Evolutionary conservation across 2,797 vertebrate species (phyloP), one percentile per base, ranked within the genome.

Genomic region (Avahi laniger): DNA sequence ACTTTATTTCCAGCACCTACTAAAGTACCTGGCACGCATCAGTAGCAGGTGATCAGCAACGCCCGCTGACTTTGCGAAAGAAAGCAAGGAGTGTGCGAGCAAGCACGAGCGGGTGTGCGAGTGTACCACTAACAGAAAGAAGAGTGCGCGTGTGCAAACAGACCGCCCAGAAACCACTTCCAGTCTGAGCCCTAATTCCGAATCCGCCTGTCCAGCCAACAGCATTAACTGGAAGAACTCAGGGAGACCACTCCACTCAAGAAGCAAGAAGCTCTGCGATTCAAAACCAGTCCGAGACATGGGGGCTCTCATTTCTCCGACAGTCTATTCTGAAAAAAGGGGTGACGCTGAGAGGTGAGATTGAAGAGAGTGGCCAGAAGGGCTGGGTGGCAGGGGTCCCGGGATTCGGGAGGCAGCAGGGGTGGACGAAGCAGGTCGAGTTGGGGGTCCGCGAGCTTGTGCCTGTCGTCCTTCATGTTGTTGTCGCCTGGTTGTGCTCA

Each of bases 341-440:
- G 24, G 41, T 0, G 1, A 22, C 0, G 1, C 41, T 30, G 11
- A 50, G 22, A 76, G 52, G 33, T 0, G 11, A 69, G 5, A 30
- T 7, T 2, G 28, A n/a, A 18, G 65, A 22, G 0, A 4, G 7
- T 5, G 1, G 26, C 0, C 4, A 90, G 30, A 41, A 35, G 24
- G 24, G 38, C 15, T 15, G 17, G 30, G 15, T 33, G 14, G 41
- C 61, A 28, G 43, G 46, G 43, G 24, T 17, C 12, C 65, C 24
- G 7, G 2, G 38, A 26, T 12, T 35, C 18, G 48, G 38, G 63
- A 81, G 9, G 38, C 2, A 18, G 35, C 10, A 12, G 41, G 38
- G 3, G 14, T 1, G 0, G 38, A 24, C 20, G 65, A 6, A 17
- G 43, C 59, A 6, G n/a, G 54, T 48, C 26, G 20, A 22, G 48